Evolutionary conservation across 2,113 vertebrate genomes (phyloP).

Genomic region (Nasalis larvatus): DNA sequence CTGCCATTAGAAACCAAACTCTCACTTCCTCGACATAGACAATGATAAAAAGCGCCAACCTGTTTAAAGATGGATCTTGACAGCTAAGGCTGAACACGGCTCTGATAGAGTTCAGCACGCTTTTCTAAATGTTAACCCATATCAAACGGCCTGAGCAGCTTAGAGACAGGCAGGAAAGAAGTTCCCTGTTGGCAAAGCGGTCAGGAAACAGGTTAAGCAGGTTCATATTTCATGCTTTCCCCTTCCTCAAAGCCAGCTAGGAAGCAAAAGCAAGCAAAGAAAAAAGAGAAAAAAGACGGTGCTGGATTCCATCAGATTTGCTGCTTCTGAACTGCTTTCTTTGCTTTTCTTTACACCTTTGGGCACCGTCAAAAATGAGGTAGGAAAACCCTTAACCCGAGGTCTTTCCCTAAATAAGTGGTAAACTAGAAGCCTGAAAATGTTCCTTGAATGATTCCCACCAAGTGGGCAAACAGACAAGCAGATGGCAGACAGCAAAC

Average conservation of each 20-base stretch:
- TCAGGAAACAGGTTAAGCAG: constrained; percentile 19
- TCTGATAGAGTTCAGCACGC: accelerated
- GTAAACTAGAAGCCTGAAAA: accelerated
- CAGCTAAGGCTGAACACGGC: accelerated
- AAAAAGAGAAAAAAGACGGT: background rate
- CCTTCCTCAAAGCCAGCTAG: background rate
- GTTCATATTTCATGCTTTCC: background rate
- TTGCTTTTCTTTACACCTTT: background rate
- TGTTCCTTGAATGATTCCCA: no score
- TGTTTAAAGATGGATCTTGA: background rate
- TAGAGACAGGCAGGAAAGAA: background rate
- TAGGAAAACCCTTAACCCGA: background rate
- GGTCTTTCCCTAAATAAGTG: background rate
- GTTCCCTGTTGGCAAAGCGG: background rate
- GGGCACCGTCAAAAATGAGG: background rate
- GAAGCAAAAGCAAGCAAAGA: background rate
- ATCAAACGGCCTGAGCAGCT: accelerated
- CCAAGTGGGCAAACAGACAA: background rate
- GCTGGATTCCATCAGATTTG: background rate
- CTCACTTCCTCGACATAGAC: background rate
- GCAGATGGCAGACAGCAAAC: no score
- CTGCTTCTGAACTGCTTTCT: background rate
- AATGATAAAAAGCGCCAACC: accelerated
- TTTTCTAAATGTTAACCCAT: accelerated
- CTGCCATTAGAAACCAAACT: background rate